Percentiles rank a stretch among this genome's conserved stretches.
phyloP scores from a whole-genome alignment of 2,113 vertebrate species.

The Picathartes gymnocephalus region DNA sequence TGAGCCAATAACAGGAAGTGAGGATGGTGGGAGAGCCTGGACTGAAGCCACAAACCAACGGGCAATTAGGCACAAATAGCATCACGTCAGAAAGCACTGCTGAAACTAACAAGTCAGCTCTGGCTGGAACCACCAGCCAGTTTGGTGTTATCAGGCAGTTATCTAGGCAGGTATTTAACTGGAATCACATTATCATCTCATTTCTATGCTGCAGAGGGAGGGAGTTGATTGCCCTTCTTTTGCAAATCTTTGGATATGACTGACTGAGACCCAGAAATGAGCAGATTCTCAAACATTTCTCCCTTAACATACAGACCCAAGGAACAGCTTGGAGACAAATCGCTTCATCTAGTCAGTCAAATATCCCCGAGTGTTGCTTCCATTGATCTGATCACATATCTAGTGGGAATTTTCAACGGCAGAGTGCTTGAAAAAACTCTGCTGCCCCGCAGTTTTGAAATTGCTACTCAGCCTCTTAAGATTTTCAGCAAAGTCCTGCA shows the following conservation, averaged over 20 bases:
- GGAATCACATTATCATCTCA: background rate
- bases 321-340: background rate
- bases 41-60: background rate
- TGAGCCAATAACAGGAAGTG: constrained; percentile 25
- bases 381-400: background rate
- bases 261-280: background rate
- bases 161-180: constrained; percentile 45
- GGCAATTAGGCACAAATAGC: background rate
- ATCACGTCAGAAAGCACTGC: background rate
- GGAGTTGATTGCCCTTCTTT: background rate
- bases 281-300: background rate
- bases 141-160: constrained; percentile 27
- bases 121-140: constrained; percentile 13
- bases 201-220: background rate
- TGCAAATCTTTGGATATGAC: background rate
- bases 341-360: background rate
- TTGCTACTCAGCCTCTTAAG: background rate
- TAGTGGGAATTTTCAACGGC: background rate
- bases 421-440: background rate
- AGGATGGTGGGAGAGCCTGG: constrained; percentile 37
- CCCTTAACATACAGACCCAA: background rate
- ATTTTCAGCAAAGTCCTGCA: background rate
- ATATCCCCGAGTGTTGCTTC: background rate
- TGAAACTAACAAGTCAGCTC: constrained; percentile 53
- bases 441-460: no score